Conservation (phyloP, 2,888 invertebrate genomes). For the Dicyrtomina minuta region DNA sequence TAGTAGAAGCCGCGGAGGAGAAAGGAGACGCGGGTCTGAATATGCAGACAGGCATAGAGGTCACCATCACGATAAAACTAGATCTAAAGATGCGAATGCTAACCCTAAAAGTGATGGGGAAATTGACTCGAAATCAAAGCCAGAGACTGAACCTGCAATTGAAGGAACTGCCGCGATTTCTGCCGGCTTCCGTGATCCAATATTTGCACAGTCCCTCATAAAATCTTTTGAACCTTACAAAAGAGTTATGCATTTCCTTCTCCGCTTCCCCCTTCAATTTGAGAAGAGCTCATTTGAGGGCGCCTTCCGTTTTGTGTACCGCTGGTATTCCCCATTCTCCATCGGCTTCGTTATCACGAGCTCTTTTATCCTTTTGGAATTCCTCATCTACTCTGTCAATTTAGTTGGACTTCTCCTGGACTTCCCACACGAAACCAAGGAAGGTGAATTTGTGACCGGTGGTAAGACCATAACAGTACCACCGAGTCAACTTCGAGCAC, state of each 20-base stretch:
- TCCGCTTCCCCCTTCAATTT: background rate
- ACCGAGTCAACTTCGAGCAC: slow-evolving; percentile 10
- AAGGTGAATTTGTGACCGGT: no score
- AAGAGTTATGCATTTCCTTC: background rate
- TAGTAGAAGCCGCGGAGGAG: no score
- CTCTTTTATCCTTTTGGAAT: background rate
- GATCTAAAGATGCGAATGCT: no score
- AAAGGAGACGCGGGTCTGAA: no score
- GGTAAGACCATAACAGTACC: background rate
- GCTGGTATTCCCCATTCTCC: no score
- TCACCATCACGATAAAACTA: no score
- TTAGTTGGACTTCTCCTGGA: background rate
- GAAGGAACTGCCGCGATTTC: no score
- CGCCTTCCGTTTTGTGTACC: background rate
- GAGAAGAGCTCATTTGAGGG: background rate
- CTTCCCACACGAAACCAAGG: background rate
- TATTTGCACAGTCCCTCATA: background rate
- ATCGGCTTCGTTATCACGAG: slow-evolving; percentile 2
- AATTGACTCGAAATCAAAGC: no score
- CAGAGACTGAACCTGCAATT: no score
- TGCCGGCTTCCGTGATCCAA: background rate
- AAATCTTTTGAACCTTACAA: background rate
- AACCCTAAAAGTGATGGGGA: no score
- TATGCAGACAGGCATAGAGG: no score
- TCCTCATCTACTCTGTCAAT: background rate